phyloP scores from a whole-genome alignment of 2,797 vertebrate genomes.

The Liasis olivaceus region DNA sequence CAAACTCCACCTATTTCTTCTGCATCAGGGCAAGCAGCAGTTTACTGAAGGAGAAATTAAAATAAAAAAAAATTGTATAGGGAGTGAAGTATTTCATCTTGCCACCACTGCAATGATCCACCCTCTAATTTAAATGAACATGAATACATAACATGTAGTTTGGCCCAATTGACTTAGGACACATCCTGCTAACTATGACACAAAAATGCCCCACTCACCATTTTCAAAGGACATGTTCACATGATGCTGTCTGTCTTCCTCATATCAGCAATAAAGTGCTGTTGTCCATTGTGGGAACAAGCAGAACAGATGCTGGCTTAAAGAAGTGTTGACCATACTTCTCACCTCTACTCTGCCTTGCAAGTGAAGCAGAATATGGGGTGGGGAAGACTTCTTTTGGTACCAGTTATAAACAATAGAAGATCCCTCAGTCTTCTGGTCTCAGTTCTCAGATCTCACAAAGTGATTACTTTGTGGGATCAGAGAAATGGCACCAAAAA shows the following conservation, averaged over 20 bases:
- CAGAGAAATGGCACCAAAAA: background rate
- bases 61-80: background rate
- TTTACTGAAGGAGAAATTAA: background rate
- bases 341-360: background rate
- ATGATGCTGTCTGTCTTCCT: background rate
- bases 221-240: background rate
- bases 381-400: background rate
- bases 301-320: background rate
- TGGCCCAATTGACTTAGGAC: background rate
- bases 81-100: background rate
- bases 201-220: background rate
- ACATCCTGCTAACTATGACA: background rate
- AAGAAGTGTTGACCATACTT: background rate
- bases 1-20: background rate
- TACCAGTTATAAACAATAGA: background rate
- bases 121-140: background rate
- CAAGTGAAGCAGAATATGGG: background rate
- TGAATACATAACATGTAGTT: background rate
- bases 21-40: background rate
- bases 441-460: background rate
- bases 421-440: background rate
- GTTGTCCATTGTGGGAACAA: background rate
- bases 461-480: background rate
- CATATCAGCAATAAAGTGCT: background rate
- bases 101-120: background rate